A percentile compares a stretch with the other conserved stretches of the same genome.
Evolutionary conservation across 1,140 invertebrate genomes (phyloP).

Genomic region (Orius laevigatus): DNA sequence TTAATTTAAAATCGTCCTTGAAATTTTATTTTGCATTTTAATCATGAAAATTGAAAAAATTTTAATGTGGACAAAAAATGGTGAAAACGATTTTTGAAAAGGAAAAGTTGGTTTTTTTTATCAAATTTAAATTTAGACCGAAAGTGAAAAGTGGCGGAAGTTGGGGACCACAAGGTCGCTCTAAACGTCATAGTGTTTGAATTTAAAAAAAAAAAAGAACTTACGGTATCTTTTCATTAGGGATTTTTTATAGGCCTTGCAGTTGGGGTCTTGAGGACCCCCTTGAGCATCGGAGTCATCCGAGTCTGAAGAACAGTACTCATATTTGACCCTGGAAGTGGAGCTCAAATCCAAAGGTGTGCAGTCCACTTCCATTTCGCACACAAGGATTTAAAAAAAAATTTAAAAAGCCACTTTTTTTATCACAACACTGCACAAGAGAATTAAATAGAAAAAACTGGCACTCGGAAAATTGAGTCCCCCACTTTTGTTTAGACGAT

Average conservation of each 20-base stretch:
- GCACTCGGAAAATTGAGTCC: neutral
- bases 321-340: constrained; percentile 18
- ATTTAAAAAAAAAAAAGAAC: constrained; percentile 21
- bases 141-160: too few species aligned
- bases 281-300: constrained; percentile 26
- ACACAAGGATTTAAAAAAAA: neutral
- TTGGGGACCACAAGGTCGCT: too few species aligned
- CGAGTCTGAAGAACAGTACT: constrained; percentile 25
- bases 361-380: constrained; percentile 20
- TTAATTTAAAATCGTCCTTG: too few species aligned
- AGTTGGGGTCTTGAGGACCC: constrained; percentile 20
- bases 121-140: too few species aligned
- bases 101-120: too few species aligned
- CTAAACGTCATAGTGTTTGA: neutral
- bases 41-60: too few species aligned
- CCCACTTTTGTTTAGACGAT: neutral
- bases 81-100: too few species aligned
- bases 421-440: too few species aligned
- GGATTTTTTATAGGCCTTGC: constrained; percentile 33
- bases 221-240: constrained; percentile 35
- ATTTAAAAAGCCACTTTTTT: neutral
- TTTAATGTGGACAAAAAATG: too few species aligned
- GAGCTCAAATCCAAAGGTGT: constrained; percentile 22
- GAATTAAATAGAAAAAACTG: constrained; percentile 5
- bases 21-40: too few species aligned